These are phyloP conservation scores for Baccha elongata DNA, from an alignment of 2,888 invertebrate species.

Conservation along the genomic window DNA sequence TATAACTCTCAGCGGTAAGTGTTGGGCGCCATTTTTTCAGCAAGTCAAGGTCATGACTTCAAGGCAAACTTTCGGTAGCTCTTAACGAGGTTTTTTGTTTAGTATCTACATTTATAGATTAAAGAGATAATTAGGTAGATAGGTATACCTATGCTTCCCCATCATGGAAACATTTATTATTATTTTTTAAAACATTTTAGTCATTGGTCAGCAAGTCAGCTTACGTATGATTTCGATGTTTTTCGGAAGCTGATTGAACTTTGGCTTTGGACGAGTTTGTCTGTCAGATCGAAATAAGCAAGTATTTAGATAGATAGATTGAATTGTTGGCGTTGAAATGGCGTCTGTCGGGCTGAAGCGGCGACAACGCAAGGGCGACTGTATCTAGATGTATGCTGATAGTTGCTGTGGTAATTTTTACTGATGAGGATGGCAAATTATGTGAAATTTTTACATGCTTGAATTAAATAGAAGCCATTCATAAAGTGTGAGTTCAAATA, in stretches of 20 bases:
- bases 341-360: too few species aligned
- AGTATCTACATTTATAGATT: conserved; percentile 13
- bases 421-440: too few species aligned
- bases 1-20: conserved; percentile 37
- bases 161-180: conserved; percentile 41
- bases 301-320: conserved; percentile 61
- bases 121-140: too few species aligned
- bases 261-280: conserved; percentile 47
- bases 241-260: conserved; percentile 68
- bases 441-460: too few species aligned
- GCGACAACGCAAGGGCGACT: too few species aligned
- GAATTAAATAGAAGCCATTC: too few species aligned
- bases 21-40: conserved; percentile 64
- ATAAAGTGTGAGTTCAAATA: too few species aligned
- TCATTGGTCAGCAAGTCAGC: conserved; percentile 31
- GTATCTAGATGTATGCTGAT: too few species aligned
- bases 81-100: conserved; percentile 39
- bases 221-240: conserved; percentile 39
- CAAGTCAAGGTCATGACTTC: conserved; percentile 71
- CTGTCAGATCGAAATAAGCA: conserved; percentile 59
- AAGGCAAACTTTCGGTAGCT: conserved; percentile 68
- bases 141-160: conserved; percentile 15
- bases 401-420: too few species aligned
- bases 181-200: conserved; percentile 9
- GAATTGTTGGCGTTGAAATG: conserved; percentile 39